Percentiles rank a stretch among this genome's conserved stretches.
Conservation (phyloP, 1,140 invertebrate species). For the Eupristina koningsbergeri region DNA sequence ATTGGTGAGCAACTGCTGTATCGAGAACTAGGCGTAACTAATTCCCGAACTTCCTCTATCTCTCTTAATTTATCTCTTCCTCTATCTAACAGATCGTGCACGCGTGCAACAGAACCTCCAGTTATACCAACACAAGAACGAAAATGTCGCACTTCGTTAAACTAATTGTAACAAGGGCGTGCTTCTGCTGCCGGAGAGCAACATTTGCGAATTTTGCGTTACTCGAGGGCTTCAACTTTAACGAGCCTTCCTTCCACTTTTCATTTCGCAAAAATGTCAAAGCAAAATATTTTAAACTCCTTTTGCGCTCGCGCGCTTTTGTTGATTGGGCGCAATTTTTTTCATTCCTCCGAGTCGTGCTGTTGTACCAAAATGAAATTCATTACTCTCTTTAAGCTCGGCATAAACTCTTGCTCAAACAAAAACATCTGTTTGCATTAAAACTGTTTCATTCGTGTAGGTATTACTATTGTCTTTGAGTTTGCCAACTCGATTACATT, state of each 20-base stretch:
- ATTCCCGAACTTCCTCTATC: constrained; percentile 25
- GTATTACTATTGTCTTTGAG: no score
- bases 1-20: constrained; percentile 4
- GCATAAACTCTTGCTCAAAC: no score
- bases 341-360: no score
- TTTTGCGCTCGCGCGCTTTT: neutral
- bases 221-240: constrained; percentile 15
- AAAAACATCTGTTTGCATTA: no score
- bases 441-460: no score
- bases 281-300: neutral
- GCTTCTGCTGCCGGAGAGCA: neutral
- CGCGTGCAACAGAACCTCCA: neutral
- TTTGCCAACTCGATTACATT: no score
- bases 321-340: neutral
- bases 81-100: neutral
- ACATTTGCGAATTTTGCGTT: neutral
- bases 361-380: no score
- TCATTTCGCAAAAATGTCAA: neutral
- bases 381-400: no score
- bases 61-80: neutral
- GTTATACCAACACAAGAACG: neutral
- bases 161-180: constrained; percentile 41
- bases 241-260: neutral
- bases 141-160: constrained; percentile 41
- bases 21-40: constrained; percentile 34